phyloP scores from a whole-genome alignment of 2,113 vertebrate species.

The Eonycteris spelaea region DNA sequence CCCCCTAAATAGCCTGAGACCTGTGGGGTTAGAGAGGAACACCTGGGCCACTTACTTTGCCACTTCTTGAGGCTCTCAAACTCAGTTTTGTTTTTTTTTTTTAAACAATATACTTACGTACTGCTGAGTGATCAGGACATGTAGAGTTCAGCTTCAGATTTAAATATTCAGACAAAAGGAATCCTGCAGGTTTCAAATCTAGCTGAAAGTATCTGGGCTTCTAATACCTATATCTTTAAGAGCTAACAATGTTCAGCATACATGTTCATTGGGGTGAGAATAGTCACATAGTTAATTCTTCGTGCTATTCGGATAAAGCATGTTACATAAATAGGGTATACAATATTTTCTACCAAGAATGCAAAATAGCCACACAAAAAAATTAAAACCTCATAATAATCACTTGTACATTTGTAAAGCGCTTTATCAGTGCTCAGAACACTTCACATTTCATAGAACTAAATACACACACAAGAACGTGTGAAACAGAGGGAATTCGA shows the following conservation, averaged over 20 bases:
- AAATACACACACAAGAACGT: not conserved
- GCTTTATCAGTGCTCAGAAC: not conserved
- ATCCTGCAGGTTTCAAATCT: not conserved
- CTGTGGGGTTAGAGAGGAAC: not conserved
- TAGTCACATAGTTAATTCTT: not conserved
- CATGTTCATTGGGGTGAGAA: not conserved
- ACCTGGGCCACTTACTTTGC: not conserved
- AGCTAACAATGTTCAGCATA: not conserved
- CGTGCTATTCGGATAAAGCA: not conserved
- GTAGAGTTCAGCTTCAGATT: not conserved
- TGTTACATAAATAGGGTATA: not conserved
- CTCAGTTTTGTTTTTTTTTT: not conserved
- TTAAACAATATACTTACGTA: not conserved
- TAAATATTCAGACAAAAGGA: not conserved
- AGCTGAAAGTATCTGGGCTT: not conserved
- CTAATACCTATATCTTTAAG: not conserved
- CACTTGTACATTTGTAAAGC: not conserved
- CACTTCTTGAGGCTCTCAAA: not conserved
- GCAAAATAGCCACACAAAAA: not conserved
- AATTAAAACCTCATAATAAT: not conserved
- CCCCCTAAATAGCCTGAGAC: not conserved
- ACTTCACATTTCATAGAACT: not conserved
- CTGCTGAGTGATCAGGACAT: not conserved
- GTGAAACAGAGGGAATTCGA: not conserved
- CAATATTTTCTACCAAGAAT: not conserved